Evolutionary conservation across 2,888 invertebrate species (phyloP).

Genomic region (Atherix ibis): DNA sequence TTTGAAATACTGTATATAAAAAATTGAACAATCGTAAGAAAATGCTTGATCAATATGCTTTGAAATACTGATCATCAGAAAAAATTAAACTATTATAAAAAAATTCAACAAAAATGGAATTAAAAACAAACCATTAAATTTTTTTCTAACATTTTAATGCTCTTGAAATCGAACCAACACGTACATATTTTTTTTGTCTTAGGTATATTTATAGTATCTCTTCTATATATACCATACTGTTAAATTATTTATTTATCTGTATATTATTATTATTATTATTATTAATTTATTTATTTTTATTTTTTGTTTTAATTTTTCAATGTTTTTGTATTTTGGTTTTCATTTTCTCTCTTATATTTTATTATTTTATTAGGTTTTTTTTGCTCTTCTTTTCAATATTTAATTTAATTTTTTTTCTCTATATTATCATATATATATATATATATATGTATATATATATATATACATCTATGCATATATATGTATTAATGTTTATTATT

Average conservation of each 20-base stretch:
- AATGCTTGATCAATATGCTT: no score
- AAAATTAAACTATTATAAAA: no score
- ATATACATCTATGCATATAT: no score
- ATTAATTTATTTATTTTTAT: slow-evolving; percentile 11
- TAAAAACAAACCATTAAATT: slow-evolving; percentile 10
- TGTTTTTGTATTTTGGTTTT: slow-evolving; percentile 1
- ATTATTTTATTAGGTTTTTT: not conserved
- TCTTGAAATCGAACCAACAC: slow-evolving; percentile 22
- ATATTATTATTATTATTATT: slow-evolving; percentile 9
- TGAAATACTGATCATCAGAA: no score
- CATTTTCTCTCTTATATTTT: not conserved
- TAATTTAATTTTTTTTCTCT: not conserved
- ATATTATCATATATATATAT: not conserved
- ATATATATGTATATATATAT: no score
- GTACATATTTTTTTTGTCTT: slow-evolving; percentile 17
- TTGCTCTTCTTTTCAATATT: no score
- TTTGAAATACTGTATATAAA: no score
- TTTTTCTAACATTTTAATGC: slow-evolving; percentile 23
- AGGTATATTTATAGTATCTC: slow-evolving; percentile 17
- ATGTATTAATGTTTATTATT: no score
- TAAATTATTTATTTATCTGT: slow-evolving; percentile 9
- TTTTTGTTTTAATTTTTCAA: no score
- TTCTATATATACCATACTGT: slow-evolving; percentile 16
- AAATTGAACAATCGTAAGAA: no score
- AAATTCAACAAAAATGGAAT: no score